phyloP scores from a whole-genome alignment of 2,113 vertebrate genomes.

The Ivindomyrus marchei region DNA sequence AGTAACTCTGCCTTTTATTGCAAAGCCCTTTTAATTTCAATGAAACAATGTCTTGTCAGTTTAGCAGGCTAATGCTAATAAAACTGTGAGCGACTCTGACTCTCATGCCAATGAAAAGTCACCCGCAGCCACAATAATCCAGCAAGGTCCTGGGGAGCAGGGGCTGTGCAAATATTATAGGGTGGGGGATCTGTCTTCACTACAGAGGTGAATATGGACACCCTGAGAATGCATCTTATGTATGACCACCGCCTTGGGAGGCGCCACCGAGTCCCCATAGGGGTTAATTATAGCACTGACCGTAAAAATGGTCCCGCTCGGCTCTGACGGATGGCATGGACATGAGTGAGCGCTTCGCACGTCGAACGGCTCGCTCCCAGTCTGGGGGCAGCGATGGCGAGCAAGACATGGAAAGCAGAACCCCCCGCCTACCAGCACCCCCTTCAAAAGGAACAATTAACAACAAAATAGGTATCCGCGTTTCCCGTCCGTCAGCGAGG shows the following conservation, averaged over 20 bases:
- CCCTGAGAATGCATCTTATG: background rate
- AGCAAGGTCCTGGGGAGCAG: background rate
- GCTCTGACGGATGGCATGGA: background rate
- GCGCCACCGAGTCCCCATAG: background rate
- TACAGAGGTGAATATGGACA: background rate
- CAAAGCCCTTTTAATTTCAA: background rate
- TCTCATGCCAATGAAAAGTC: background rate
- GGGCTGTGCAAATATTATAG: background rate
- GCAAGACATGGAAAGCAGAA: background rate
- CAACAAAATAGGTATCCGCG: constrained; percentile 4
- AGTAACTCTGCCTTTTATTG: background rate
- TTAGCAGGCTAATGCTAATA: background rate
- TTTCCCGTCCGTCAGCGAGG: background rate
- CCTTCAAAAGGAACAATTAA: constrained; percentile 10
- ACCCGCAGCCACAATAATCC: background rate
- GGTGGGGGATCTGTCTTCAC: background rate
- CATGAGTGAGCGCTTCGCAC: background rate
- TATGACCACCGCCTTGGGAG: background rate
- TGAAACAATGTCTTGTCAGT: background rate
- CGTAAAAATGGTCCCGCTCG: background rate
- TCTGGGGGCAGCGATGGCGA: background rate
- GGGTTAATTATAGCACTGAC: constrained; percentile 9
- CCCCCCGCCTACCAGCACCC: background rate
- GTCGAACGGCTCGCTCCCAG: too few relatives aligned
- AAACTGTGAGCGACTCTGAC: background rate